Percentiles rank a stretch among this genome's conserved stretches.
Evolutionary conservation across 1,140 invertebrate genomes (phyloP).

Genomic region (Camponotus floridanus): DNA sequence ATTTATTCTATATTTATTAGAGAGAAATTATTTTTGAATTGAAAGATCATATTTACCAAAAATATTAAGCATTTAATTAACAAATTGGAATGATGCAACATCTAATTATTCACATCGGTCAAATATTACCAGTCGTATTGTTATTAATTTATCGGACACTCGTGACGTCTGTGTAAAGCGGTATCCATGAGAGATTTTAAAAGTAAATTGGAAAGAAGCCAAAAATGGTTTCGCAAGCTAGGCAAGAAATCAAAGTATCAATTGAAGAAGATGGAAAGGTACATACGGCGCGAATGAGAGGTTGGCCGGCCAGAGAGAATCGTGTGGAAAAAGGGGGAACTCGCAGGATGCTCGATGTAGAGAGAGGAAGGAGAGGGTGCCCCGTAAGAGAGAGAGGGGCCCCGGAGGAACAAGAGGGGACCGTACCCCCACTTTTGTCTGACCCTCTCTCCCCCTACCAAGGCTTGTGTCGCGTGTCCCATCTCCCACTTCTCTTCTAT

Average conservation of each 20-base stretch:
- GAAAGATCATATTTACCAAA: neutral
- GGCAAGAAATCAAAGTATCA: slow-evolving; percentile 30
- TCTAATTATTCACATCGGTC: neutral
- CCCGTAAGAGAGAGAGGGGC: slow-evolving; percentile 54
- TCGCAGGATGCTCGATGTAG: neutral
- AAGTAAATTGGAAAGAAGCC: neutral
- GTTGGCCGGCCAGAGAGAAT: slow-evolving; percentile 44
- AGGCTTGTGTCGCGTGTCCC: slow-evolving; percentile 83
- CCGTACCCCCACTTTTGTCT: slow-evolving; percentile 62
- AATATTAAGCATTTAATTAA: slow-evolving; percentile 22
- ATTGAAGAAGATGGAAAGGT: slow-evolving; percentile 25
- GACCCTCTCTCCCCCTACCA: slow-evolving; percentile 74
- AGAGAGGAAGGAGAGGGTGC: slow-evolving; percentile 47
- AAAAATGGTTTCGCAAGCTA: neutral
- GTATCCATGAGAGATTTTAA: neutral
- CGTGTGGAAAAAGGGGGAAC: slow-evolving; percentile 29
- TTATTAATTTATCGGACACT: neutral
- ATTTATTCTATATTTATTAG: neutral
- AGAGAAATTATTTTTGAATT: neutral
- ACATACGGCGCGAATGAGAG: slow-evolving; percentile 27
- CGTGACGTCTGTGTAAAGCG: neutral
- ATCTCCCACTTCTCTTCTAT: slow-evolving; percentile 82
- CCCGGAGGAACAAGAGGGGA: slow-evolving; percentile 74
- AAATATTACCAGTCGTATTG: neutral
- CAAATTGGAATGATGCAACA: neutral